Conservation (phyloP, 2,113 vertebrate genomes). For the Rattus rattus region DNA sequence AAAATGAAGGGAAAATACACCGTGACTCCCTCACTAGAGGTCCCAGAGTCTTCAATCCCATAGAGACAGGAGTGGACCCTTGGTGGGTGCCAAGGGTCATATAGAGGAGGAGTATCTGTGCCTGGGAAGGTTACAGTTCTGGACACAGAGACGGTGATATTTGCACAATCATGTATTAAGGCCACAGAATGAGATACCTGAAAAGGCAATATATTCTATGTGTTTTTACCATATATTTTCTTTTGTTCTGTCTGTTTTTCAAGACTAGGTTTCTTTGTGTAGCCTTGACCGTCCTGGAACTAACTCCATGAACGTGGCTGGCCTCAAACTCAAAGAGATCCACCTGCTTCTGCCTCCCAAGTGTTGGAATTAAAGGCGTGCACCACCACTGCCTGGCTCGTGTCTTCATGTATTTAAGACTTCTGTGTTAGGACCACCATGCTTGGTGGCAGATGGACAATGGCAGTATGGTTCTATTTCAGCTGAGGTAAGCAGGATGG, state of each 20-base stretch:
- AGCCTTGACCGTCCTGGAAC: no score
- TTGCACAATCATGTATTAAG: not conserved
- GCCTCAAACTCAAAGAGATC: no score
- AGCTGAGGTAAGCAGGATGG: not conserved
- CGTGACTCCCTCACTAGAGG: not conserved
- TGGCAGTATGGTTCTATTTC: not conserved
- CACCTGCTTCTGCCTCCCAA: no score
- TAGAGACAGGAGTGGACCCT: not conserved
- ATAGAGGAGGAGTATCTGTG: not conserved
- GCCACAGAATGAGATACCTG: not conserved
- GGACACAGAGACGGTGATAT: not conserved
- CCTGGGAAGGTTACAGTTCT: not conserved
- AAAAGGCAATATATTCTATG: not conserved
- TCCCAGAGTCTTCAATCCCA: not conserved
- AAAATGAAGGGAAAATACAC: not conserved
- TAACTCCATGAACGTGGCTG: no score
- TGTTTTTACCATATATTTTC: no score
- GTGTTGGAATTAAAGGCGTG: no score
- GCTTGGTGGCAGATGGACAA: not conserved
- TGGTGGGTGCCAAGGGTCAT: not conserved
- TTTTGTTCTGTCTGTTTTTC: no score
- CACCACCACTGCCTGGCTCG: no score
- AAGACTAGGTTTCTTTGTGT: no score
- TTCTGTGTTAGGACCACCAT: not conserved
- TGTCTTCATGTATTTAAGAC: not conserved